These are phyloP conservation scores for Malachius bipustulatus DNA, from an alignment of 2,888 invertebrate genomes.

Conservation along the genomic window DNA sequence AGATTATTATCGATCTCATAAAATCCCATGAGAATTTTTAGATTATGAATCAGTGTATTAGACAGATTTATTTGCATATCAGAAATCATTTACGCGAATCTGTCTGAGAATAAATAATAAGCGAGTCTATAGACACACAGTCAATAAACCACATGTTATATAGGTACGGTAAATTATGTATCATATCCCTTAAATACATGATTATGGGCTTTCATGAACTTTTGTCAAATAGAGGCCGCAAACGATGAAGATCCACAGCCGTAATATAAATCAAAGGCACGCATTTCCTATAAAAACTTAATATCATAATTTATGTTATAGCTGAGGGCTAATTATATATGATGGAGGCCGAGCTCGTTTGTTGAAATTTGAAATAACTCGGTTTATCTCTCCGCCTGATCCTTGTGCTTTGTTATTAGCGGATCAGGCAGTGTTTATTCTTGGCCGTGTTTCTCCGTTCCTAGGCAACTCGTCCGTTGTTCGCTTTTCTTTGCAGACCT, in stretches of 20 bases:
- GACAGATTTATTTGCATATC: too few species aligned
- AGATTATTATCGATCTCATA: too few species aligned
- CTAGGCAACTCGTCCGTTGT: too few species aligned
- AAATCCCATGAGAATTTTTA: too few species aligned
- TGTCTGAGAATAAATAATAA: too few species aligned
- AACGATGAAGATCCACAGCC: conserved; percentile 20
- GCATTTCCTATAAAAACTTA: conserved; percentile 36
- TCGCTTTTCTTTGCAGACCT: too few species aligned
- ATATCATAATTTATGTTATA: conserved; percentile 37
- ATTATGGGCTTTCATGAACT: neutral
- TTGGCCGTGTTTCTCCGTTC: too few species aligned
- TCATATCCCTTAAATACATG: neutral
- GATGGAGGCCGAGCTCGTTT: conserved; percentile 35
- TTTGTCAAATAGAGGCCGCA: neutral
- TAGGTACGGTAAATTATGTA: conserved; percentile 3
- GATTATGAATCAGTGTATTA: too few species aligned
- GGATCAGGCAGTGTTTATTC: conserved; percentile 16
- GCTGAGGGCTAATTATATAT: conserved; percentile 36
- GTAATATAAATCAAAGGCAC: conserved; percentile 32
- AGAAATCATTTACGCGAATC: too few species aligned
- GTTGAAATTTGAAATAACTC: conserved; percentile 37
- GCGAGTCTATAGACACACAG: too few species aligned
- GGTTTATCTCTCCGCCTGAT: conserved; percentile 29
- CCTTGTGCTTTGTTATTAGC: conserved; percentile 33
- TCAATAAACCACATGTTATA: too few species aligned